Evolutionary conservation across 2,888 invertebrate genomes (phyloP), one percentile per base, ranked within the genome.

Genomic region (Dyspetes luteomarginatus): DNA sequence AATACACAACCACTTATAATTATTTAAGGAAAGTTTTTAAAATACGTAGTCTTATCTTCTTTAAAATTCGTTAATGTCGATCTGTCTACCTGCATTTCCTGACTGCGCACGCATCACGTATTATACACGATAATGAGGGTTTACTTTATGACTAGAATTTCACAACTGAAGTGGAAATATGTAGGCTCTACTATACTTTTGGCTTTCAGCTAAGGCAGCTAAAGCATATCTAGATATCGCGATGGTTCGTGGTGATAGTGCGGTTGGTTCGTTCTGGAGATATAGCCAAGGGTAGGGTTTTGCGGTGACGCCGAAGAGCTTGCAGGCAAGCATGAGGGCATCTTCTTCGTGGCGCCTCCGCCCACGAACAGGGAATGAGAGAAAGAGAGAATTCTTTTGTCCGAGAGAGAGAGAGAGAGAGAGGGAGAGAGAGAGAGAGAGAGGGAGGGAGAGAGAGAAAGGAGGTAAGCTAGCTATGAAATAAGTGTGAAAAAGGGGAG

Each of bases 401-500:
- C n/a, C n/a, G 45, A n/a, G 9, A 41, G 64, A 64, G 68, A 3
- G 67, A n/a, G 41, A 45, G 30, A 65, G 43, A 36, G 30, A 62
- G 36, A 43, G 19, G n/a, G n/a, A 22, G 19, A n/a, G n/a, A 41
- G 17, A 36, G 60, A 67, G 65, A 79, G 60, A 48, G 65, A 58
- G 45, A n/a, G 9, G 56, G 64, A 64, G 68, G 4, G 67, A n/a
- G 41, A 45, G 30, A 65, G 43, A 36, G 30, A 62, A 45, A 43
- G 19, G n/a, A n/a, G 28, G 19, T 55, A 55, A 58, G 72, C 22
- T 73, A 15, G 75, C 68, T 68, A 36, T 55, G 56, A 67, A 74
- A 79, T 75, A 82, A 75, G 79, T 78, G 78, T 75, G 81, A 82
- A 75, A 76, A 72, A 76, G 50, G 48, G 24, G 55, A 64, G 48